Percentiles rank a stretch among this genome's conserved stretches.
Evolutionary conservation across 2,888 invertebrate genomes (phyloP).

Genomic region (Steinernema carpocapsae): DNA sequence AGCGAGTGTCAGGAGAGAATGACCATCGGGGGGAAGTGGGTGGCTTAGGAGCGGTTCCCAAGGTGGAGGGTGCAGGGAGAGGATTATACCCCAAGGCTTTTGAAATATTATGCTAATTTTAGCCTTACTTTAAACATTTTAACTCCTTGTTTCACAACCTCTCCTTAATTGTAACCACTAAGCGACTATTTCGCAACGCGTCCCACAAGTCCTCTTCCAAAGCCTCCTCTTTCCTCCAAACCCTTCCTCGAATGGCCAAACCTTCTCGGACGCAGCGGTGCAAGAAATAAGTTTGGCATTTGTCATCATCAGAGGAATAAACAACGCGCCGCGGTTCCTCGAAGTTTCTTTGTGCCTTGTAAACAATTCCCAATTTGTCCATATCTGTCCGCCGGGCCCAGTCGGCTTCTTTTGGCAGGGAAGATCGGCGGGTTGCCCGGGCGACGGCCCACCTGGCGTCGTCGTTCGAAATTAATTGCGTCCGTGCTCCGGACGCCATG

Average conservation of each 20-base stretch:
- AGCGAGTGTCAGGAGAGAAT: not conserved
- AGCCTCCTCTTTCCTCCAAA: too few relatives aligned
- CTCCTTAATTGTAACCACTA: too few relatives aligned
- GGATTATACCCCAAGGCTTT: too few relatives aligned
- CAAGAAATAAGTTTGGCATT: slow-evolving; percentile 6
- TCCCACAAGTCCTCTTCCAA: too few relatives aligned
- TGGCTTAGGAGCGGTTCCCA: not conserved
- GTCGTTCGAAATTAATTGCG: slow-evolving; percentile 33
- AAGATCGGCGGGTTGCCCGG: slow-evolving; percentile 11
- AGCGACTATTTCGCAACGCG: too few relatives aligned
- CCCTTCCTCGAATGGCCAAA: too few relatives aligned
- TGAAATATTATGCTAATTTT: too few relatives aligned
- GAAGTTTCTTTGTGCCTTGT: slow-evolving; percentile 8
- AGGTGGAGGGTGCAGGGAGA: too few relatives aligned
- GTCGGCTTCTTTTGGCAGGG: not conserved
- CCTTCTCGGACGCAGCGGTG: not conserved
- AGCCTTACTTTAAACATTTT: too few relatives aligned
- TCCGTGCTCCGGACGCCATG: slow-evolving; percentile 2
- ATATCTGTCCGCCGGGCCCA: too few relatives aligned
- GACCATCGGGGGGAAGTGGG: not conserved
- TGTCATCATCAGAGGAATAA: slow-evolving; percentile 14
- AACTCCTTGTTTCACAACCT: too few relatives aligned
- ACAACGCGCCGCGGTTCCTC: slow-evolving; percentile 2
- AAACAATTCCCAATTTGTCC: slow-evolving; percentile 2
- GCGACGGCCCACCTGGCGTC: slow-evolving; percentile 33